Evolutionary conservation across 2,888 invertebrate genomes (phyloP), one percentile per base, ranked within the genome.

Genomic region (Agonopterix subpropinquella): DNA sequence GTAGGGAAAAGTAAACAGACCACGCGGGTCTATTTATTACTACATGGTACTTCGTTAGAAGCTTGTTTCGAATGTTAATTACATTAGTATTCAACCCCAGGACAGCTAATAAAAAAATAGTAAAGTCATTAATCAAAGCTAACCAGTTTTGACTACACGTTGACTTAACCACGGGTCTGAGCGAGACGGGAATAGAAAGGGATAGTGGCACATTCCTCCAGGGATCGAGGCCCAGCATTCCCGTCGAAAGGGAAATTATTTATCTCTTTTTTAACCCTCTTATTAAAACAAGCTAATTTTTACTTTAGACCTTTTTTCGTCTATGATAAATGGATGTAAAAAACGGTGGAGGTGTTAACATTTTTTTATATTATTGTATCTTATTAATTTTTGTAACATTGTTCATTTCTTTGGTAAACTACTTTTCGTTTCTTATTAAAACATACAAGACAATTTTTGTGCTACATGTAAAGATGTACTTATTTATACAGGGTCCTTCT

Each of bases 51-150:
- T 45, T 57, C 50, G 53, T 57, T 57, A 57, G 49, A 48, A 48
- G 46, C 45, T 52, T 53, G 53, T 53, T 45, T 53, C 49, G 28
- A 41, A 46, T 49, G 42, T 52, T 57, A 55, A 55, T 57, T 57
- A 52, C 55, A 56, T 54, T 53, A 53, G 43, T 52, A 54, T 52
- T 54, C 53, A 54, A 51, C 56, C 55, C 54, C 49, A 47, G 53
- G 55, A 51, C 45, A 43, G 41, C 47, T 39, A 52, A 56, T 53
- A 50, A 55, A 54, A 52, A 53, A 46, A 50, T 48, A 49, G 45
- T 44, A 48, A 45, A 47, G 49, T 44, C 54, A 58, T 58, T 58
- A 53, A 58, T 58, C 58, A 58, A 56, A 53, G 47, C 46, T 53
- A 58, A 58, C 58, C 54, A 54, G 58, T 58, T 58, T 52, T 9